Percentiles rank a stretch among this genome's conserved stretches.
Evolutionary conservation across 2,888 invertebrate species (phyloP).

Genomic region (Crepidodera aurea): DNA sequence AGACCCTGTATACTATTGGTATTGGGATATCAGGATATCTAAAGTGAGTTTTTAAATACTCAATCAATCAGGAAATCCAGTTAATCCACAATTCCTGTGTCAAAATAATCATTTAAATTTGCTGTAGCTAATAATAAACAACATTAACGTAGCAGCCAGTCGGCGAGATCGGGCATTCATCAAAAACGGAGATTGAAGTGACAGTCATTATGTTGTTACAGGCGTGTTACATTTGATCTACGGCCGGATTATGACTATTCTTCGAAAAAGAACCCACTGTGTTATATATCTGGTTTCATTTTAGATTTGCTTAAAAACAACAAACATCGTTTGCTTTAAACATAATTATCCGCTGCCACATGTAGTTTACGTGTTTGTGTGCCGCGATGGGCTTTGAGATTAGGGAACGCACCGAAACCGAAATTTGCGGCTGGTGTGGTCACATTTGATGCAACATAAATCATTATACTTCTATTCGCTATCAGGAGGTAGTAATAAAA

Average conservation of each 20-base stretch:
- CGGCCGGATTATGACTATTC: conserved; percentile 53
- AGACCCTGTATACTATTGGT: no score
- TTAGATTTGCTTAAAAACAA: conserved; percentile 58
- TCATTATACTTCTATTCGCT: no score
- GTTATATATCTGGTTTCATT: conserved; percentile 54
- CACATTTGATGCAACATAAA: conserved; percentile 44
- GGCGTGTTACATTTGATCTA: conserved; percentile 60
- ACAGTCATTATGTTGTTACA: conserved; percentile 61
- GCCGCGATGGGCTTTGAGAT: conserved; percentile 44
- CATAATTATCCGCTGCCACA: conserved; percentile 55
- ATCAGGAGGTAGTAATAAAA: no score
- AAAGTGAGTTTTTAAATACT: no score
- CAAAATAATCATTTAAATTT: conserved; percentile 31
- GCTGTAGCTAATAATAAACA: conserved; percentile 34
- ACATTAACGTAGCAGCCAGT: conserved; percentile 19
- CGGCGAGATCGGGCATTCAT: conserved; percentile 50
- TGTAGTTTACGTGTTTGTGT: conserved; percentile 53
- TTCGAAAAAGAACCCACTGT: conserved; percentile 50
- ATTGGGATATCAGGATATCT: no score
- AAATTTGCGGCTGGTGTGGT: conserved; percentile 40
- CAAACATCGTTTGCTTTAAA: conserved; percentile 55
- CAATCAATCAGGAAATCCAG: background rate
- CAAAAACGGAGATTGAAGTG: conserved; percentile 57
- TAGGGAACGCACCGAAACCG: conserved; percentile 12
- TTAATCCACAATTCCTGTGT: conserved; percentile 29